Percentiles rank a stretch among this genome's conserved stretches.
Evolutionary conservation across 1,140 invertebrate genomes (phyloP).

Genomic region (Pseudomyrmex flavicornis): DNA sequence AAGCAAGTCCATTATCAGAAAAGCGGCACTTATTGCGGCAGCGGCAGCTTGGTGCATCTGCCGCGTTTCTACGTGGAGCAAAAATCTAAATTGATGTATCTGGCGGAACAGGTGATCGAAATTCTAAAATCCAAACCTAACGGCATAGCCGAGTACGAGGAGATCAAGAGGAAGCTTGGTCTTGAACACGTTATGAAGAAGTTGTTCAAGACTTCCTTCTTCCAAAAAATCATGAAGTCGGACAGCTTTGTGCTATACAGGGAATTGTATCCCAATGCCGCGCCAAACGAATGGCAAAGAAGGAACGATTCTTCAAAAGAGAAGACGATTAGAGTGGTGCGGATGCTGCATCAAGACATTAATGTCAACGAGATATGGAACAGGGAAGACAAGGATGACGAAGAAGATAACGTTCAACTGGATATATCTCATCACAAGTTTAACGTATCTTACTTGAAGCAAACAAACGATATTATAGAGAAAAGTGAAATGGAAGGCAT

Average conservation of each 20-base stretch:
- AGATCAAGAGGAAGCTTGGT: conserved; percentile 84
- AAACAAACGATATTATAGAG: conserved; percentile 85
- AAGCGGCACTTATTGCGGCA: conserved; percentile 78
- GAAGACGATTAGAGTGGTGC: conserved; percentile 85
- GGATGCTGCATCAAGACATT: conserved; percentile 85
- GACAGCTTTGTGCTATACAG: conserved; percentile 86
- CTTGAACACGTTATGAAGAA: conserved; percentile 84
- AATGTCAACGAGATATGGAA: conserved; percentile 83
- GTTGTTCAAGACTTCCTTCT: conserved; percentile 84
- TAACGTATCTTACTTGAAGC: conserved; percentile 82
- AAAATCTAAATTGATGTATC: conserved; percentile 86
- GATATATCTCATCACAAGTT: conserved; percentile 80
- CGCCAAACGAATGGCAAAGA: conserved; percentile 85
- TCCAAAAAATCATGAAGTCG: conserved; percentile 83
- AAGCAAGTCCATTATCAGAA: conserved; percentile 87
- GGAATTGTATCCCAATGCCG: conserved; percentile 87
- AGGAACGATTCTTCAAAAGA: conserved; percentile 85
- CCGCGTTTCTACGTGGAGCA: conserved; percentile 87
- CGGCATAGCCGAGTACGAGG: conserved; percentile 85
- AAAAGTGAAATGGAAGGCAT: conserved; percentile 83
- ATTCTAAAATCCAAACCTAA: conserved; percentile 86
- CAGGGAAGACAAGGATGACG: conserved; percentile 85
- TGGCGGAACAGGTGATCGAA: conserved; percentile 86
- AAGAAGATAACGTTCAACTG: conserved; percentile 83
- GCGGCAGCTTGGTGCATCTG: conserved; percentile 87